Evolutionary conservation across 2,888 invertebrate genomes (phyloP), one percentile per base, ranked within the genome.

Genomic region (Amiota minor): DNA sequence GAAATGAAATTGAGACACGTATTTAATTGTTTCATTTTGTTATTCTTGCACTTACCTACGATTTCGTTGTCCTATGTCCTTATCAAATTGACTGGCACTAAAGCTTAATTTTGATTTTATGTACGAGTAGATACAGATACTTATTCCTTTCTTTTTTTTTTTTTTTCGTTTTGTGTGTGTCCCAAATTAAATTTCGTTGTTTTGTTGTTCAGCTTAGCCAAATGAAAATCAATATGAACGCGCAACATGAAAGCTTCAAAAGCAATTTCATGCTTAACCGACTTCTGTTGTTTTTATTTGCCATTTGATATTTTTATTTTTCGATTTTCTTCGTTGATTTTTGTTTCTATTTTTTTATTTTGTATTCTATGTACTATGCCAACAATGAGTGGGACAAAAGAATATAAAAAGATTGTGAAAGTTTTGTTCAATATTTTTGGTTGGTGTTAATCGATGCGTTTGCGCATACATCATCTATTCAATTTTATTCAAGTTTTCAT

Each of bases 241-340:
- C 56, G 61, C 56, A 73, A 56, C 72, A 35, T 35, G 61, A n/a
- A 77, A 76, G 74, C 72, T 72, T 74, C 74, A 75, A 74, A 77
- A 76, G 77, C 80, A 82, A 85, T 85, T 86, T 87, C 81, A 83
- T 86, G 86, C 87, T 82, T 76, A 82, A 85, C 77, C 81, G 77
- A 81, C 72, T 84, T 84, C 82, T 79, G 82, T 85, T 85, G 85
- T 77, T 81, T 80, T 77, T 82, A 81, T 81, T 82, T 78, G 79
- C 72, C 75, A 80, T 80, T 80, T 77, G 62, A 71, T 71, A 71
- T 64, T 62, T 71, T 71, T 69, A 45, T 62, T 23, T 20, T 62
- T 23, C n/a, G 50, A 18, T 61, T 59, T 47, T 2, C 35, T 47
- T 2, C 35, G 11, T 53, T 55, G 72, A 53, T 53, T 73, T 72